Evolutionary conservation across 2,888 invertebrate species (phyloP).

Genomic region (Caenorhabditis sinica): DNA sequence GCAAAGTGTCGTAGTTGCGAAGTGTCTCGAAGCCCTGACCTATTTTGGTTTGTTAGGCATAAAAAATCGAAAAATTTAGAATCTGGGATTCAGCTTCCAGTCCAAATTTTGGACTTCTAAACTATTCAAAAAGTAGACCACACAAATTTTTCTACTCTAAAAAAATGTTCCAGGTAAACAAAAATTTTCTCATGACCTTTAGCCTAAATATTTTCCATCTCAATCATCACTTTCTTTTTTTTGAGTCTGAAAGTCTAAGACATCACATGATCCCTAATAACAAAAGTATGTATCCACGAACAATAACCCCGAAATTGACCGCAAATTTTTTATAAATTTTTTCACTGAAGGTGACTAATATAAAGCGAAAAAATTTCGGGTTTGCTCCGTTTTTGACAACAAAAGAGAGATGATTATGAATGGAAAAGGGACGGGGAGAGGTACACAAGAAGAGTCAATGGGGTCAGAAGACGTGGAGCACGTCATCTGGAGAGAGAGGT

Average conservation of each 20-base stretch:
- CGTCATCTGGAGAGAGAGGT: slow-evolving; percentile 1
- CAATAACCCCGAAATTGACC: not conserved
- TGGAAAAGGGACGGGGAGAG: not conserved
- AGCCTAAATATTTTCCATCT: too few relatives aligned
- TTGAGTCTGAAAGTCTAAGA: not conserved
- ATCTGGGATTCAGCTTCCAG: too few relatives aligned
- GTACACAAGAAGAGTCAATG: not conserved
- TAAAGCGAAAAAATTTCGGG: not conserved
- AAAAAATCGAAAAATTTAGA: too few relatives aligned
- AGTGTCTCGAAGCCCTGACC: too few relatives aligned
- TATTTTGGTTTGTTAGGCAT: too few relatives aligned
- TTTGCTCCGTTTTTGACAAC: not conserved
- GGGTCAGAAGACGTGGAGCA: slow-evolving; percentile 20
- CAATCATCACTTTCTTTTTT: too few relatives aligned
- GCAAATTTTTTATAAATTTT: slow-evolving; percentile 1
- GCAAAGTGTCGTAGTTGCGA: too few relatives aligned
- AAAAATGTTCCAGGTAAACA: too few relatives aligned
- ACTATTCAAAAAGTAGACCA: too few relatives aligned
- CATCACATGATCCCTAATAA: not conserved
- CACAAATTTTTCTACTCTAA: too few relatives aligned
- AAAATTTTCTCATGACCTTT: too few relatives aligned
- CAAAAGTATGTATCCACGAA: not conserved
- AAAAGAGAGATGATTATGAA: slow-evolving; percentile 10
- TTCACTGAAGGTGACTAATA: not conserved
- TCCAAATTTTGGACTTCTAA: too few relatives aligned